phyloP scores from a whole-genome alignment of 37 sponge, comb jelly and placozoan species.

The Sycon ciliatum region DNA sequence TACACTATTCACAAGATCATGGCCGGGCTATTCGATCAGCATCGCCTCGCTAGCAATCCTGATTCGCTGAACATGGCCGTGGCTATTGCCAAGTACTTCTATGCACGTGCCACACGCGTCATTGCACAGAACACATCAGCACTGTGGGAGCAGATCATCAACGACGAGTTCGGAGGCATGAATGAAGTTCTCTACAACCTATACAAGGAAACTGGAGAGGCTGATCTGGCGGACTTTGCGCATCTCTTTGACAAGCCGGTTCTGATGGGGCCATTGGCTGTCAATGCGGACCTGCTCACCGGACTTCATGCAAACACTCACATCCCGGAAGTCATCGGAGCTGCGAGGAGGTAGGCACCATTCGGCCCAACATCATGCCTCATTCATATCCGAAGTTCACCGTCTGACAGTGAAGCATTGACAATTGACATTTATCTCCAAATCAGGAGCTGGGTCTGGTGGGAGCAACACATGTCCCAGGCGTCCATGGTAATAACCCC shows the following conservation, averaged over 20 bases:
- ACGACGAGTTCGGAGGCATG: conserved; percentile 14
- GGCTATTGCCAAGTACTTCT: not conserved
- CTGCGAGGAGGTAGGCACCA: conserved; percentile 10
- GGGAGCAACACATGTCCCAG: not conserved
- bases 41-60: not conserved
- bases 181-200: conserved; percentile 12
- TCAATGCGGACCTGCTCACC: not conserved
- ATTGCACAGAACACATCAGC: not conserved
- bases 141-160: not conserved
- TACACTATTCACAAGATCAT: conserved; percentile 15
- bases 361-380: no score
- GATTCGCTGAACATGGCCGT: not conserved
- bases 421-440: no score
- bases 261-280: conserved; percentile 2
- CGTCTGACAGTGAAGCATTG: no score
- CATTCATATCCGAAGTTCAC: no score
- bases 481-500: no score
- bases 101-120: not conserved
- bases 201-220: not conserved
- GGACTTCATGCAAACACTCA: conserved; percentile 11
- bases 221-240: not conserved
- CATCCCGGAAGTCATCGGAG: conserved; percentile 11
- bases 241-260: conserved; percentile 16
- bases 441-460: conserved; percentile 2
- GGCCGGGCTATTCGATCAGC: conserved; percentile 15